These are phyloP conservation scores for Lysandra bellargus DNA, from an alignment of 2,888 invertebrate species.

Conservation along the genomic window DNA sequence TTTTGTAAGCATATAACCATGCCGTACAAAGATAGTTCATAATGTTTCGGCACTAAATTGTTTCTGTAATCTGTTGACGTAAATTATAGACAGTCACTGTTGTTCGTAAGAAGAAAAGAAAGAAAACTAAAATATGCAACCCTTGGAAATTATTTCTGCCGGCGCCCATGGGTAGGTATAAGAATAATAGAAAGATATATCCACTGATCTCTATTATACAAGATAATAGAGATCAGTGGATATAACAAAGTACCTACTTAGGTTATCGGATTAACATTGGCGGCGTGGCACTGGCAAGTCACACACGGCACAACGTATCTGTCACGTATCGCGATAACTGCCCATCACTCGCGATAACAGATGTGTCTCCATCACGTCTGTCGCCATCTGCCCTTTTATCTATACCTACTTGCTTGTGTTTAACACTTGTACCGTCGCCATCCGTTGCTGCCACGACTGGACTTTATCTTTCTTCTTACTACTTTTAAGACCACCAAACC, in stretches of 20 bases:
- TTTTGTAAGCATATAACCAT: too few species aligned
- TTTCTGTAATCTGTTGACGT: too few species aligned
- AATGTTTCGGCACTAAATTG: too few species aligned
- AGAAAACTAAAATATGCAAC: too few species aligned
- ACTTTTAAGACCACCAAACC: too few species aligned
- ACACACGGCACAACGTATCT: conserved; percentile 24
- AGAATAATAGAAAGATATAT: background rate
- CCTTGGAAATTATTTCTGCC: too few species aligned
- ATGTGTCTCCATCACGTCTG: conserved; percentile 11
- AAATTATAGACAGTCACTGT: too few species aligned
- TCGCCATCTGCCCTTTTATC: background rate
- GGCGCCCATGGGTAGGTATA: background rate
- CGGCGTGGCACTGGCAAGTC: background rate
- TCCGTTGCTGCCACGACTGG: background rate
- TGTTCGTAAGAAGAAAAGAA: too few species aligned
- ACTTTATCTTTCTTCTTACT: too few species aligned
- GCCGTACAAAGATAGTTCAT: too few species aligned
- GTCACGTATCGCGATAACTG: conserved; percentile 33
- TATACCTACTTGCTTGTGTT: background rate
- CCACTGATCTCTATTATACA: too few species aligned
- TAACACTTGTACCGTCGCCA: background rate
- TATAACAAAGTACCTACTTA: background rate
- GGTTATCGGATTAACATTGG: conserved; percentile 30
- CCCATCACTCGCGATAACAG: conserved; percentile 22
- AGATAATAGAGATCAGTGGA: too few species aligned